Evolutionary conservation across 2,113 vertebrate species (phyloP), one percentile per base, ranked within the genome.

Genomic region (Rhegmatorhina hoffmannsi): DNA sequence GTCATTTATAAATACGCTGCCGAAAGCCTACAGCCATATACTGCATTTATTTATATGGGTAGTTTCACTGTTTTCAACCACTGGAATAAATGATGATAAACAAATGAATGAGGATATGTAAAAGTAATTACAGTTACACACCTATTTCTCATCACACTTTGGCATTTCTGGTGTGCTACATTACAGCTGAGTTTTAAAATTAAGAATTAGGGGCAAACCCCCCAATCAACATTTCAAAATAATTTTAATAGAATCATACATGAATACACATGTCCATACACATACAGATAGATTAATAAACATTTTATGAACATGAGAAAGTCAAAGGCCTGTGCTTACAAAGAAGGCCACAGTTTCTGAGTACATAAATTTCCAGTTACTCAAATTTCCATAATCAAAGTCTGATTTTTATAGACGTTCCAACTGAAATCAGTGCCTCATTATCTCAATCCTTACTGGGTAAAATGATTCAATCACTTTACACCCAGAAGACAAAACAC

Each of bases 261-360:
- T 23, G 40, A 95, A 84, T 2, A 0, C 25, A 90, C 18, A 24
- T 23, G 24, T 78, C 60, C 44, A 87, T 26, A 26, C 56, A 87
- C 33, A 73, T 28, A 67, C 9, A 90, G 20, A 52, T 29, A 55
- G 49, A 80, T n/a, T 72, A 87, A 68, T 75, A 68, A 28, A 91
- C 11, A 53, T 40, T 10, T 66, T 59, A 88, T n/a, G 44, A 87
- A 46, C 15, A 58, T 15, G 38, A 89, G 47, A 25, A 82, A 89
- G 36, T 67, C 74, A 75, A 87, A 89, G 52, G 87, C 69, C 89
- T 79, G n/a, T 64, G 53, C 73, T 95, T 73, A 91, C 43, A 91
- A 73, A 90, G 20, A 84, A 3, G n/a, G 28, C 56, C 73, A 87
- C 59, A 73, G 36, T 84, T 83, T 68, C 55, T 2, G 2, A 81